Percentiles rank a stretch among this genome's conserved stretches.
Evolutionary conservation across 2,888 invertebrate genomes (phyloP).

Genomic region (Ctena decussata): DNA sequence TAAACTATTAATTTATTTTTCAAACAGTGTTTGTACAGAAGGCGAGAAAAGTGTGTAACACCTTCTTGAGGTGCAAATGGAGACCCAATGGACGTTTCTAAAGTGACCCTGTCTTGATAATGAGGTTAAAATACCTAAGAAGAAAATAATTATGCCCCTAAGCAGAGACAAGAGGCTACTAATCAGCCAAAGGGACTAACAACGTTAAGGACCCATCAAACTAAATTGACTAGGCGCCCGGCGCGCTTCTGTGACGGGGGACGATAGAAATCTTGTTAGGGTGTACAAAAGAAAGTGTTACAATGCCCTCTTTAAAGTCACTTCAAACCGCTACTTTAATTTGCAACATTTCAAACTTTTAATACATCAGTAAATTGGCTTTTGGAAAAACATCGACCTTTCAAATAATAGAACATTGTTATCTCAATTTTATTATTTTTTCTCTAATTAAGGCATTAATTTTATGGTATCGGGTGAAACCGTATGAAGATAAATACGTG

Average conservation of each 20-base stretch:
- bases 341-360: slow-evolving; percentile 6
- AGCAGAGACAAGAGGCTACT: not conserved
- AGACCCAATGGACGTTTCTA: not conserved
- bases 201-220: not conserved
- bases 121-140: not conserved
- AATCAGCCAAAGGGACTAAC: slow-evolving; percentile 5
- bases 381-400: not conserved
- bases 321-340: slow-evolving; percentile 1
- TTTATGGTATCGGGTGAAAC: too few relatives aligned
- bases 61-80: not conserved
- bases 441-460: too few relatives aligned
- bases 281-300: not conserved
- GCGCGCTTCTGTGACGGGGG: not conserved
- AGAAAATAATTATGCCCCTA: not conserved
- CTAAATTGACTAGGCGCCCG: slow-evolving; percentile 10
- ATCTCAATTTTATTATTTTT: not conserved
- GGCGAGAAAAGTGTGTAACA: slow-evolving; percentile 1
- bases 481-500: too few relatives aligned
- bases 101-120: not conserved
- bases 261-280: not conserved
- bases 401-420: not conserved
- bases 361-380: not conserved
- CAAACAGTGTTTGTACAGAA: not conserved
- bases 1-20: not conserved
- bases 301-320: not conserved